Evolutionary conservation across 1,140 invertebrate genomes (phyloP), one percentile per base, ranked within the genome.

Genomic region (Maconellicoccus hirsutus): DNA sequence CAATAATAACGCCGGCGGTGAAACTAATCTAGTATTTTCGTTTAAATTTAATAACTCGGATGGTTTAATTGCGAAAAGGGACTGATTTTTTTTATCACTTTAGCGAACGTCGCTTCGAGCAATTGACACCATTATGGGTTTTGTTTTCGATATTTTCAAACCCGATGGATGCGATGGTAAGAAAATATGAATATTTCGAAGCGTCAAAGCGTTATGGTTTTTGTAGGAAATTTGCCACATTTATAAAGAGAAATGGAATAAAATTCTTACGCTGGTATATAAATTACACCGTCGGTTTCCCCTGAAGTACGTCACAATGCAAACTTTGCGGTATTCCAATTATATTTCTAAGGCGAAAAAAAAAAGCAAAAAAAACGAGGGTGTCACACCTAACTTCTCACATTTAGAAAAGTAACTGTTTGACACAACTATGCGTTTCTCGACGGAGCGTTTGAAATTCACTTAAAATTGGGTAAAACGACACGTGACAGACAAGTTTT

Each of bases 401-500:
- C 61, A 25, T 66, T 66, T 66, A 25, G 61, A 66, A 66, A 23
- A 66, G 61, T 66, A 66, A 66, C 61, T 25, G 25, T 66, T 66
- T 66, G 61, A 66, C 61, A 26, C 61, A 26, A 66, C 2, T 23
- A 66, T 66, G 61, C 25, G 61, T 26, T 66, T 26, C 61, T 66
- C 21, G 22, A 14, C 61, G 25, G 19, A 66, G 61, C 61, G 61
- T 66, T 66, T 66, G 19, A 66, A 66, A 26, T 66, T 66, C 61
- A 66, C 61, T 66, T 66, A 66, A 23, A 66, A 66, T 66, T 66
- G 61, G 22, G 61, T 19, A 26, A 23, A 66, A 66, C 25, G 61
- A 66, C 61, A 66, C 61, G 61, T 66, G 61, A 66, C 61, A 66
- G 61, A 66, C 61, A 66, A 66, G 61, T 66, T 66, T 66, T 66